A percentile compares a stretch with the other conserved stretches of the same genome.
phyloP scores from a whole-genome alignment of 2,888 invertebrate genomes.

The Hydroisotoma schaefferi region DNA sequence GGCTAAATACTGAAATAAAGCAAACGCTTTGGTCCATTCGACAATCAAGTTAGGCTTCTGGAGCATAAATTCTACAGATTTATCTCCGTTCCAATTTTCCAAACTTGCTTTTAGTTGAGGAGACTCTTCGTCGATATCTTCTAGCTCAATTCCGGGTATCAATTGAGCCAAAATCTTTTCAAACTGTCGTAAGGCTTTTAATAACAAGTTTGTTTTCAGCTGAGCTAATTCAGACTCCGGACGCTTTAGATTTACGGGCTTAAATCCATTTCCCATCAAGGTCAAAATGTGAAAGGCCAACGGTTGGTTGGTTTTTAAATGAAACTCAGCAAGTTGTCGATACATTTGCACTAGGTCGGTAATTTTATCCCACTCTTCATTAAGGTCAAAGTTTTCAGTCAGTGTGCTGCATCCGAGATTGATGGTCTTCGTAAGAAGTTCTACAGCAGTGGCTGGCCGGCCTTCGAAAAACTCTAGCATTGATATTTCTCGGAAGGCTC shows the following conservation, averaged over 20 bases:
- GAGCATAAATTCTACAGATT: conserved; percentile 38
- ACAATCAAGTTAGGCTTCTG: conserved; percentile 40
- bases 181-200: conserved; percentile 40
- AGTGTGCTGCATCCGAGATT: conserved; percentile 31
- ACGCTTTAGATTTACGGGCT: conserved; percentile 14
- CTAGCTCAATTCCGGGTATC: conserved; percentile 14
- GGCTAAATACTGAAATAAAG: conserved; percentile 40
- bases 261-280: conserved; percentile 39
- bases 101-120: conserved; percentile 13
- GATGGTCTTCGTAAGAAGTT: conserved; percentile 40
- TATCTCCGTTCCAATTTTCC: conserved; percentile 36
- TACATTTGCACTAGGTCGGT: conserved; percentile 36
- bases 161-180: conserved; percentile 33
- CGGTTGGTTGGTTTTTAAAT: conserved; percentile 23
- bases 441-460: conserved; percentile 24
- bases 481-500: conserved; percentile 41
- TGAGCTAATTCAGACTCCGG: conserved; percentile 13
- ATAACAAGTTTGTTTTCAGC: conserved; percentile 28
- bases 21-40: conserved; percentile 42
- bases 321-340: conserved; percentile 37
- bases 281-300: conserved; percentile 29
- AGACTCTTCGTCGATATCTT: conserved; percentile 7
- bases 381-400: conserved; percentile 19
- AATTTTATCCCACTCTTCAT: conserved; percentile 30
- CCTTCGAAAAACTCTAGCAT: conserved; percentile 44